phyloP scores from a whole-genome alignment of 2,797 vertebrate genomes.

The Holocentrus rufus region DNA sequence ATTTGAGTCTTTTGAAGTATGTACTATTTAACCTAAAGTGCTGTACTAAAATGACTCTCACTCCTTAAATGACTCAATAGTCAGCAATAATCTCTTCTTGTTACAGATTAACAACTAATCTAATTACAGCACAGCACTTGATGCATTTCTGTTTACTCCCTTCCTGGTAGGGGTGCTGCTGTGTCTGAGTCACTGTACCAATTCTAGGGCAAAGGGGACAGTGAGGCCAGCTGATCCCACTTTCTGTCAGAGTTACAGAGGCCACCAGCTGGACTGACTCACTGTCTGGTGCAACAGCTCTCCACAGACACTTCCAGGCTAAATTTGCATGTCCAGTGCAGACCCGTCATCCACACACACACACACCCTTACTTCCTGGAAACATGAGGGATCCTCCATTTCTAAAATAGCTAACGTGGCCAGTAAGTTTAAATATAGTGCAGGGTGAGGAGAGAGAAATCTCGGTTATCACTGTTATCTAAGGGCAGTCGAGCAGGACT shows the following conservation, averaged over 20 bases:
- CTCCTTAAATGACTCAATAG: neutral
- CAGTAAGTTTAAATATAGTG: constrained; percentile 51
- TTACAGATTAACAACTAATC: constrained; percentile 14
- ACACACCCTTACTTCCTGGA: neutral
- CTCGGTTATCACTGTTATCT: constrained; percentile 1
- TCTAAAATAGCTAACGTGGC: constrained; percentile 42
- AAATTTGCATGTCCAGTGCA: constrained; percentile 26
- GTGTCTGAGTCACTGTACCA: constrained; percentile 35
- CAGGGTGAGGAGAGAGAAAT: constrained; percentile 10
- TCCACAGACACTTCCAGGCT: constrained; percentile 22
- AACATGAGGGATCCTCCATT: constrained; percentile 25
- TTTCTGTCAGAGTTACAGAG: constrained; percentile 26
- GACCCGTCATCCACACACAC: neutral
- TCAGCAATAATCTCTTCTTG: neutral
- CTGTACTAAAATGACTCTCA: no score
- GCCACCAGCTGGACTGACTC: constrained; percentile 6
- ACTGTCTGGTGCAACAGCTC: constrained; percentile 4
- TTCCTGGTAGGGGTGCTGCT: constrained; percentile 1
- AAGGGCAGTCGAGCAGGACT: neutral
- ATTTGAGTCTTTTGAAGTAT: no score
- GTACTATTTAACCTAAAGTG: no score
- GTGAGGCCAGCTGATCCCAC: constrained; percentile 46
- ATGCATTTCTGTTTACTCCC: constrained; percentile 21
- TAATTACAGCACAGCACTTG: neutral
- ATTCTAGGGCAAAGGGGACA: constrained; percentile 28